phyloP scores from a whole-genome alignment of 2,888 invertebrate genomes.

The Diadegma fenestrale region DNA sequence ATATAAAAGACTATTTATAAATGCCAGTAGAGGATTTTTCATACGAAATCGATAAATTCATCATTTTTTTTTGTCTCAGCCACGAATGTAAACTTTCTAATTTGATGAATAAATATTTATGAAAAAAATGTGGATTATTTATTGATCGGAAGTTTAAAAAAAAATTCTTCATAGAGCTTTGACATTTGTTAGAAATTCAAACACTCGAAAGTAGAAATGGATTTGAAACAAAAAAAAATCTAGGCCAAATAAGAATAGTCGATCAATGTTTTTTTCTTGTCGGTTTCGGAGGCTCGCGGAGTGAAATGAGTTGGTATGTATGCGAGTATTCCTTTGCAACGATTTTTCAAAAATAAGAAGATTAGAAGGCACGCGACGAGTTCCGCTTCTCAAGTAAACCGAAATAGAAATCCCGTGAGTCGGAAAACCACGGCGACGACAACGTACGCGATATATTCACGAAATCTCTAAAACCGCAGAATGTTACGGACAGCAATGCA shows the following conservation, averaged over 20 bases:
- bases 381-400: conserved; percentile 47
- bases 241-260: background rate
- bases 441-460: conserved; percentile 36
- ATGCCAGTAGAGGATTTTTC: conserved; percentile 1
- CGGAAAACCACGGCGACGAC: conserved; percentile 51
- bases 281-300: background rate
- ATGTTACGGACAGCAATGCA: conserved; percentile 38
- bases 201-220: too few species aligned
- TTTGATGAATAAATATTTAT: too few species aligned
- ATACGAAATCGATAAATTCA: conserved; percentile 2
- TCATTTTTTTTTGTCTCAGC: background rate
- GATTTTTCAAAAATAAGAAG: conserved; percentile 58
- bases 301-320: background rate
- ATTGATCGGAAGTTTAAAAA: background rate
- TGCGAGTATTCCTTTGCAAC: conserved; percentile 24
- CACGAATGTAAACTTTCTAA: too few species aligned
- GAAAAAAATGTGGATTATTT: too few species aligned
- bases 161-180: background rate
- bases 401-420: conserved; percentile 64
- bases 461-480: conserved; percentile 57
- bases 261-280: background rate
- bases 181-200: too few species aligned
- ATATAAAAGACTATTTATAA: conserved; percentile 18
- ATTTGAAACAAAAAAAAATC: background rate
- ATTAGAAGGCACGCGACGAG: conserved; percentile 55